Evolutionary conservation across 2,888 invertebrate genomes (phyloP).

Genomic region (Graphium colonna): DNA sequence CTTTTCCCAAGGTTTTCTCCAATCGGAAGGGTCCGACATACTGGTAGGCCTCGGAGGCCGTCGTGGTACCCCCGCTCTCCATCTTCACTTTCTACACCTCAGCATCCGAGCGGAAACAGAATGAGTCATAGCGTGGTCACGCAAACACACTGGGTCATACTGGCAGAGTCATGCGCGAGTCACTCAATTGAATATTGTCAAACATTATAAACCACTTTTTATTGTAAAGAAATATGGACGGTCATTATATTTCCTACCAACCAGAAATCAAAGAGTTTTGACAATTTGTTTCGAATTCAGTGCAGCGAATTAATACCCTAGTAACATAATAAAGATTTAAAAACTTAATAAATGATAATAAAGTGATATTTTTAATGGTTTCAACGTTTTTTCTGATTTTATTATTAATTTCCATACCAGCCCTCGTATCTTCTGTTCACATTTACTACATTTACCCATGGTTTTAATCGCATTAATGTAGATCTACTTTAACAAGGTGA

Average conservation of each 20-base stretch:
- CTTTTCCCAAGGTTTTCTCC: conserved; percentile 99
- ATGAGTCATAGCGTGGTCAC: conserved; percentile 33
- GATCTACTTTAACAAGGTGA: too few relatives aligned
- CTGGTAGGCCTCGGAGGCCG: conserved; percentile 84
- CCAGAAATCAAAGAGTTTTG: not conserved
- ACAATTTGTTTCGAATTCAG: conserved; percentile 4
- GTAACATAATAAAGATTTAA: not conserved
- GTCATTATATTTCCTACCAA: conserved; percentile 28
- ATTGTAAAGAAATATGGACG: conserved; percentile 31
- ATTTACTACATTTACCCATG: too few relatives aligned
- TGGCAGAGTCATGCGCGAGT: not conserved
- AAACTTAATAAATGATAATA: not conserved
- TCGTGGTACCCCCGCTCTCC: conserved; percentile 56
- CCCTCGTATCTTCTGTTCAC: too few relatives aligned
- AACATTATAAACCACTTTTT: conserved; percentile 17
- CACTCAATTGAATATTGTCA: not conserved
- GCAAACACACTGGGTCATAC: conserved; percentile 8
- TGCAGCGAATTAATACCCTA: conserved; percentile 10
- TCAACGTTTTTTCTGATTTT: too few relatives aligned
- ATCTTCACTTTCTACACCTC: conserved; percentile 48
- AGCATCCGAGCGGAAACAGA: conserved; percentile 37
- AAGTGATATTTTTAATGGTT: not conserved
- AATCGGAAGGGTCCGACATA: conserved; percentile 99
- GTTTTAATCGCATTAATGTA: too few relatives aligned
- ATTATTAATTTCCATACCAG: too few relatives aligned